phyloP scores from a whole-genome alignment of 2,113 vertebrate genomes.

The Callithrix jacchus region DNA sequence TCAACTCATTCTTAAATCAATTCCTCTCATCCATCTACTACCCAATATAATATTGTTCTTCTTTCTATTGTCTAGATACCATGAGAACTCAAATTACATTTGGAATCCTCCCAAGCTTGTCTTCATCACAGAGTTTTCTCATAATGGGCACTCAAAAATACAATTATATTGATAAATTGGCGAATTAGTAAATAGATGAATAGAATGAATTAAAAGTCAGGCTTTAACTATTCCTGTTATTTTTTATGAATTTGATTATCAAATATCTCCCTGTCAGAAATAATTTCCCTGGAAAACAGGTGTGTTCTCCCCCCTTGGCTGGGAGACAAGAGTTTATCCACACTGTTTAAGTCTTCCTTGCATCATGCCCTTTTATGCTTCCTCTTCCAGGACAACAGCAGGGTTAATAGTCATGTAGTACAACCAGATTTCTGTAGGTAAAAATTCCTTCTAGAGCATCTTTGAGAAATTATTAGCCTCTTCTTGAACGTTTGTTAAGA shows the following conservation, averaged over 20 bases:
- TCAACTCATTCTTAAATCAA: background rate
- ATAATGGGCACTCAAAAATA: background rate
- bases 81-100: background rate
- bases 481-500: background rate
- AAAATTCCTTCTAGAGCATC: background rate
- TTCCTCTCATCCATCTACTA: background rate
- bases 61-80: background rate
- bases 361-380: background rate
- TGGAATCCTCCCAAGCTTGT: background rate
- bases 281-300: background rate
- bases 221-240: background rate
- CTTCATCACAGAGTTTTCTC: background rate
- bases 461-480: background rate
- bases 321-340: background rate
- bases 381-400: too few species aligned
- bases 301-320: background rate
- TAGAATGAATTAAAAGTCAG: background rate
- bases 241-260: background rate
- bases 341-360: background rate
- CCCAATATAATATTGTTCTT: background rate
- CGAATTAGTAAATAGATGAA: background rate
- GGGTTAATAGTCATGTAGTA: background rate
- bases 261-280: background rate
- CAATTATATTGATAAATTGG: background rate
- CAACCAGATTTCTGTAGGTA: background rate